Conservation (phyloP, 1,140 invertebrate genomes). For the Drosophila pandora region DNA sequence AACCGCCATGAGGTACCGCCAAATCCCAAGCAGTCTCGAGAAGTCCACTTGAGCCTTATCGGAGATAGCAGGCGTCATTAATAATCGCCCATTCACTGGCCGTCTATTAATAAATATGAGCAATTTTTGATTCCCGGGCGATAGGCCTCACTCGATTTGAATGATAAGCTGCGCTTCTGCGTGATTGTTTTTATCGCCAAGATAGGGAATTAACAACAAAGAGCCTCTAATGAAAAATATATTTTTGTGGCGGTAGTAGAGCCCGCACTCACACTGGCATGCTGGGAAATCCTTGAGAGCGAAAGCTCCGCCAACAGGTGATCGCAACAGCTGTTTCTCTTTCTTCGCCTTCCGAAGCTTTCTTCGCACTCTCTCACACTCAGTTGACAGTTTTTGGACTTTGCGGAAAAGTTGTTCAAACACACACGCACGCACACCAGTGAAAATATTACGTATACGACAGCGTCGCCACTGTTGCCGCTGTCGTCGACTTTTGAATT, state of each 20-base stretch:
- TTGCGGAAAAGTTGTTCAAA: conserved; percentile 62
- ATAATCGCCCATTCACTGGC: conserved; percentile 27
- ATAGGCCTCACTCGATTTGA: conserved; percentile 33
- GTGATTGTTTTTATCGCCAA: neutral
- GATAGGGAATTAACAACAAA: neutral
- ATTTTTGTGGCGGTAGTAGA: too few relatives aligned
- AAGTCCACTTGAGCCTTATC: conserved; percentile 26
- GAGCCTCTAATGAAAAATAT: neutral
- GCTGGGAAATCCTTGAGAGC: conserved; percentile 33
- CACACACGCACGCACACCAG: conserved; percentile 21
- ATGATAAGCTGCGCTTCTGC: conserved; percentile 49
- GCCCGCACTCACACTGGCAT: neutral
- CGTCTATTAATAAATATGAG: conserved; percentile 48
- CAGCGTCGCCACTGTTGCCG: conserved; percentile 40
- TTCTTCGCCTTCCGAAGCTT: conserved; percentile 9
- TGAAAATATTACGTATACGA: conserved; percentile 71
- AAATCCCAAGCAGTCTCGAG: conserved; percentile 35
- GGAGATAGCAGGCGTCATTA: conserved; percentile 26
- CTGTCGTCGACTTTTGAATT: conserved; percentile 45
- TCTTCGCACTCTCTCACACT: conserved; percentile 18
- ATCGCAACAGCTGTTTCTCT: conserved; percentile 49
- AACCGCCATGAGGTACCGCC: neutral
- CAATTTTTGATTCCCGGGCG: conserved; percentile 24
- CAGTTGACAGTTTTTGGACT: conserved; percentile 60
- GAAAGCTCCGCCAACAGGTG: conserved; percentile 53